Evolutionary conservation across 1,140 invertebrate genomes (phyloP).

Genomic region (Leptestheria dahalacensis): DNA sequence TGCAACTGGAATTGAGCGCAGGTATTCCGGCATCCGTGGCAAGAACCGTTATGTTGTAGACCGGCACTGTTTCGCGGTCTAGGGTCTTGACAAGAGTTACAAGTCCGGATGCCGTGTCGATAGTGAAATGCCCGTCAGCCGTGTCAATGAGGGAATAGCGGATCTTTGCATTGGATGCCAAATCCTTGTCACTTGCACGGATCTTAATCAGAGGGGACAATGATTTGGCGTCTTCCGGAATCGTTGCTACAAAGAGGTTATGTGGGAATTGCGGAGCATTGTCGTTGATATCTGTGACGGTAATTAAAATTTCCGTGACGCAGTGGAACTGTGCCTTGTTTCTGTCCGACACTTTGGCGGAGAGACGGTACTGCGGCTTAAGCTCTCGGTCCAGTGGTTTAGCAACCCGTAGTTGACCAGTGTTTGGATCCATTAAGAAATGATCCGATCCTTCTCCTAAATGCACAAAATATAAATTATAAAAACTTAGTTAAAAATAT

Average conservation of each 20-base stretch:
- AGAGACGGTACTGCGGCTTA: constrained; percentile 46
- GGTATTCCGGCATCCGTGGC: constrained; percentile 63
- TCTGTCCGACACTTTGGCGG: constrained; percentile 66
- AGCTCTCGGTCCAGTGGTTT: constrained; percentile 61
- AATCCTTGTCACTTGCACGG: constrained; percentile 31
- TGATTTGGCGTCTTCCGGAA: constrained; percentile 66
- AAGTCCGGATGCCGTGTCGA: constrained; percentile 62
- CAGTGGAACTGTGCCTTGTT: constrained; percentile 62
- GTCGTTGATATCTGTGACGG: constrained; percentile 68
- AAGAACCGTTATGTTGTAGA: constrained; percentile 62
- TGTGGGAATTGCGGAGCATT: constrained; percentile 68
- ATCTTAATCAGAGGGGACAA: constrained; percentile 31
- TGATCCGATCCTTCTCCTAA: constrained; percentile 54
- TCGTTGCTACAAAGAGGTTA: constrained; percentile 56
- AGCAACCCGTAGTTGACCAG: constrained; percentile 48
- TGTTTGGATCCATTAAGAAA: constrained; percentile 60
- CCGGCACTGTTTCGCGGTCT: constrained; percentile 68
- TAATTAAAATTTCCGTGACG: constrained; percentile 55
- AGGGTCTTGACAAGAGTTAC: constrained; percentile 61
- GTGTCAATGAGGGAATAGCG: constrained; percentile 57
- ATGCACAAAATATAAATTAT: background rate
- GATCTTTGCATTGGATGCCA: constrained; percentile 66
- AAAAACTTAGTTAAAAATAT: background rate
- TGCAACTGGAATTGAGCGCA: constrained; percentile 39
- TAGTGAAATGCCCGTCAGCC: constrained; percentile 46